Evolutionary conservation across 1,140 invertebrate species (phyloP), one percentile per base, ranked within the genome.

Genomic region (Hyles vespertilio): DNA sequence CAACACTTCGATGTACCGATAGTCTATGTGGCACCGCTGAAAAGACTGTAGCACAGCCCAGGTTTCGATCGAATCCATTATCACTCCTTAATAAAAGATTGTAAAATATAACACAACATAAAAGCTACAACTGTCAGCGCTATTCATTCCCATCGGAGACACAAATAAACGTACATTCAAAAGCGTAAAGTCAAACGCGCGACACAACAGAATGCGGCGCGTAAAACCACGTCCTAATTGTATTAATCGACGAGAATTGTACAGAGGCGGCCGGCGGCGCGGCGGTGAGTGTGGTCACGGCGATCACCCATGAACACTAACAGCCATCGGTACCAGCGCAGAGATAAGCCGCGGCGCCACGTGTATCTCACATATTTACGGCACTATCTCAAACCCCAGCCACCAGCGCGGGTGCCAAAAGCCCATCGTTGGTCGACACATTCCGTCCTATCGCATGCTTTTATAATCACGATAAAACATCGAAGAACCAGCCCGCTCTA

Each of bases 371-470:
- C 22, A 22, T 22, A 22, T 78, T 76, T 74, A 72, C 64, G 73
- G 66, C 71, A 62, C 62, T 52, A 58, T 52, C 50, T 59, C 67
- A 22, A 22, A 22, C 65, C 68, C 68, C 58, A 61, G 67, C 60
- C 63, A 51, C 69, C 36, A 69, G 61, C 77, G 71, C 79, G 79
- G 82, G 85, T 88, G 85, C 84, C 85, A 87, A 87, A 88, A 88
- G 82, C 74, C 68, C 68, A 74, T 81, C 73, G 69, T 87, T 84
- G 69, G 68, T 68, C 69, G 68, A 84, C 80, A 87, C 82, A 77
- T 79, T 83, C 76, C 74, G 67, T 68, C 66, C 61, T 79, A 85
- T 82, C 81, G 78, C 68, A 67, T 57, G 58, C 65, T 78, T 80
- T 84, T 82, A 84, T 73, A 81, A 81, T 73, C 70, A 66, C 60